Conservation (phyloP, 2,797 vertebrate genomes). For the Syngnathus acus region DNA sequence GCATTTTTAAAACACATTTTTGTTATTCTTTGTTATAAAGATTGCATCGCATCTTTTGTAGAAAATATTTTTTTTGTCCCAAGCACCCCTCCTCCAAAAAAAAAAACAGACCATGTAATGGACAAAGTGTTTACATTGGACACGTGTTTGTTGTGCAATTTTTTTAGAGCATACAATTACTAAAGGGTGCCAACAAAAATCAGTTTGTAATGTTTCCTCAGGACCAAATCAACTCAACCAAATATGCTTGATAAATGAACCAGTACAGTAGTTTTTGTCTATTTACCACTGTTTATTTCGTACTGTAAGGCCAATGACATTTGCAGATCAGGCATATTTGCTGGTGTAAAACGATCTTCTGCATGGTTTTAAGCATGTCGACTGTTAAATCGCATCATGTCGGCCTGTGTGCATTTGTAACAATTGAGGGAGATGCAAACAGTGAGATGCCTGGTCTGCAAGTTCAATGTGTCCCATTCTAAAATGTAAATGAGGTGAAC, state of each 20-base stretch:
- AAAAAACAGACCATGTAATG: conserved; percentile 34
- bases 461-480: conserved; percentile 11
- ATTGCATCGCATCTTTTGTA: conserved; percentile 44
- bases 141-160: conserved; percentile 47
- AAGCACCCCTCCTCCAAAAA: conserved; percentile 6
- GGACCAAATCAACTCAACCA: conserved; percentile 46
- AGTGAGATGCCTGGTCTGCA: conserved; percentile 8
- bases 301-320: conserved; percentile 26
- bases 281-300: conserved; percentile 4
- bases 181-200: conserved; percentile 39
- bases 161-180: conserved; percentile 16
- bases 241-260: conserved; percentile 34
- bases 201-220: conserved; percentile 51
- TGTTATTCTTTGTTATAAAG: conserved; percentile 25
- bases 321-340: conserved; percentile 19
- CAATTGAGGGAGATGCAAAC: background rate
- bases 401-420: background rate
- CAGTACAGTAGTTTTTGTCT: conserved; percentile 22
- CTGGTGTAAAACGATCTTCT: too few species aligned
- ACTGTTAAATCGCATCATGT: background rate
- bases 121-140: conserved; percentile 20
- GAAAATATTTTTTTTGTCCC: conserved; percentile 15
- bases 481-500: conserved; percentile 7
- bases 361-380: background rate
- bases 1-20: conserved; percentile 25